Conservation (phyloP, 1,140 invertebrate species). For the Rhopalosiphum padi region DNA sequence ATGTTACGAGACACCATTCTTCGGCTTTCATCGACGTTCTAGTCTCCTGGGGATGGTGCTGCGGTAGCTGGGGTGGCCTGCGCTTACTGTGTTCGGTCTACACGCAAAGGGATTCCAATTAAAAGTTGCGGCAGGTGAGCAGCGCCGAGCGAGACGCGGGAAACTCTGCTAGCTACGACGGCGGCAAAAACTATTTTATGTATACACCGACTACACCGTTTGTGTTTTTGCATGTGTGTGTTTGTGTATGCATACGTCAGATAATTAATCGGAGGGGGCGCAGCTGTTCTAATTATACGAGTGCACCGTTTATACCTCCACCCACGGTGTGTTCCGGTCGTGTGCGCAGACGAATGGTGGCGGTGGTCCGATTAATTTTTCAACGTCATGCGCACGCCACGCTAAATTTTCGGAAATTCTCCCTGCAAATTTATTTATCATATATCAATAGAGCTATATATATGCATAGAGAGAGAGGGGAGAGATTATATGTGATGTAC, state of each 20-base stretch:
- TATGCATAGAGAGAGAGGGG: not conserved
- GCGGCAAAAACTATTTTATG: conserved; percentile 21
- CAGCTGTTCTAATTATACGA: conserved; percentile 46
- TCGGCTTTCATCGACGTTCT: not conserved
- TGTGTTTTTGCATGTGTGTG: not conserved
- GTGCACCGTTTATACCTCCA: not conserved
- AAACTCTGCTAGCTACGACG: not conserved
- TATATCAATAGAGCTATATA: not conserved
- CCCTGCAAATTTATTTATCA: not conserved
- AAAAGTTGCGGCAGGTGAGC: conserved; percentile 53
- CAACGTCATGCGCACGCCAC: conserved; percentile 38
- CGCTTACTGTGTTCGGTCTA: too few species aligned
- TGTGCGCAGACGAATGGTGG: not conserved
- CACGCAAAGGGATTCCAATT: conserved; percentile 42
- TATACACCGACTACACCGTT: not conserved
- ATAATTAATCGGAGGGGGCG: conserved; percentile 51
- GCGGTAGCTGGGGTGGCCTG: too few species aligned
- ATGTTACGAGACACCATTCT: not conserved
- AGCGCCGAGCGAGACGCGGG: conserved; percentile 23
- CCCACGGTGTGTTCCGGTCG: not conserved
- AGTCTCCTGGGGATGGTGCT: not conserved
- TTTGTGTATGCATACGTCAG: not conserved
- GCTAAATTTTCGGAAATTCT: conserved; percentile 3
- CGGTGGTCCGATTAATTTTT: conserved; percentile 41
- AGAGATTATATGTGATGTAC: not conserved